Evolutionary conservation across 2,113 vertebrate species (phyloP), one percentile per base, ranked within the genome.

Genomic region (Genyomyrus donnyi): DNA sequence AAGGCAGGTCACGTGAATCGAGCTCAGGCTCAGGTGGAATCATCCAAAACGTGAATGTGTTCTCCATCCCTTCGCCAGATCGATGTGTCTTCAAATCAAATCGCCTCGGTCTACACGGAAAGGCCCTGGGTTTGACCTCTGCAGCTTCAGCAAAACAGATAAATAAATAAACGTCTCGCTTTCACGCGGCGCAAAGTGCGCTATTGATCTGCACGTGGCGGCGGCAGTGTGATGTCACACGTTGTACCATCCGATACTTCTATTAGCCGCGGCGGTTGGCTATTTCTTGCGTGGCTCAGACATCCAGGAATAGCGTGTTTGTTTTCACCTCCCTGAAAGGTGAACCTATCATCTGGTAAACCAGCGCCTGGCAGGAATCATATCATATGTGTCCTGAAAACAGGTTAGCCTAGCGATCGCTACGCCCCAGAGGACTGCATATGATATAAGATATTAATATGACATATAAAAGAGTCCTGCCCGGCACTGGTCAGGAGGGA

Each of bases 21-120:
- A 89, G 90, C 85, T 70, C 66, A n/a, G 66, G 90, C 90, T 92
- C 89, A 90, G 90, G 90, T 84, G 48, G 62, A 92, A 91, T 88
- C 89, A 91, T 91, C 88, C 49, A 89, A 92, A 91, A 91, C 48
- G 49, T 83, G n/a, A 50, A 80, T 53, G 90, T 88, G 89, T 91
- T 85, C 88, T 56, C 89, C 87, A 89, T 74, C 90, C 83, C 90
- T 90, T 86, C 21, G 87, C 87, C 48, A 89, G 90, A 92, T 92
- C 90, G 92, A 86, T 91, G 91, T 15, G 87, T 48, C 91, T 91
- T 90, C 88, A 91, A 93, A 93, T 93, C 90, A 91, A 90, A 93
- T 93, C 90, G 88, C 87, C 86, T 89, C 87, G 88, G 88, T 91
- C 86, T 91, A 39, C 89, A 88, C 90, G 39, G 85, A 88, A 91